phyloP scores from a whole-genome alignment of 2,113 vertebrate genomes.

The Atherinomorus stipes region DNA sequence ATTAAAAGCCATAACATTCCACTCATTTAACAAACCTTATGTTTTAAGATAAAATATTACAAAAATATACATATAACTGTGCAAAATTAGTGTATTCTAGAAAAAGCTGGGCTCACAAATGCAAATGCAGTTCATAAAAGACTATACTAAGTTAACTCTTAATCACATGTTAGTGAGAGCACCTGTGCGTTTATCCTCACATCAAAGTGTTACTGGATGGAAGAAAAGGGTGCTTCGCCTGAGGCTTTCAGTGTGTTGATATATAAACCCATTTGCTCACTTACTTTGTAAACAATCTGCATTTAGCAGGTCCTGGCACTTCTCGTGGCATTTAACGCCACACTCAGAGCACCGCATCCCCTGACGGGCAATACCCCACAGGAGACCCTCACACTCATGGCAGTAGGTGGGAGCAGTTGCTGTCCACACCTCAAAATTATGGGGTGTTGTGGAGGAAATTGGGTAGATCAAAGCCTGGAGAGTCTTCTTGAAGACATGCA shows the following conservation, averaged over 20 bases:
- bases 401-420: slow-evolving; percentile 98
- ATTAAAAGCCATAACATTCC: not conserved
- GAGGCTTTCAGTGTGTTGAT: not conserved
- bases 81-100: not conserved
- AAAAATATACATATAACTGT: not conserved
- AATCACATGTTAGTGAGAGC: not conserved
- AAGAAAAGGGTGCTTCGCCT: not conserved
- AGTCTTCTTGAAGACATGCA: slow-evolving; percentile 97
- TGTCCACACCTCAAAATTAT: slow-evolving; percentile 98
- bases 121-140: not conserved
- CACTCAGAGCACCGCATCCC: slow-evolving; percentile 97
- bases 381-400: slow-evolving; percentile 96
- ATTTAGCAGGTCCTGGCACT: slow-evolving; percentile 97
- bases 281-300: slow-evolving; percentile 98
- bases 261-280: slow-evolving; percentile 40
- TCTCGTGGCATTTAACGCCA: slow-evolving; percentile 97
- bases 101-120: not conserved
- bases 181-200: not conserved
- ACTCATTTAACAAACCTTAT: no score
- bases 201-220: not conserved
- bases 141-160: not conserved
- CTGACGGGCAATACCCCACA: slow-evolving; percentile 98
- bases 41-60: no score
- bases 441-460: slow-evolving; percentile 96
- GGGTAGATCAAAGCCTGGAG: slow-evolving; percentile 97